Percentiles rank a stretch among this genome's conserved stretches.
These are phyloP conservation scores for Eulemur coronatus DNA, from an alignment of 2,797 vertebrate genomes.

Conservation along the genomic window DNA sequence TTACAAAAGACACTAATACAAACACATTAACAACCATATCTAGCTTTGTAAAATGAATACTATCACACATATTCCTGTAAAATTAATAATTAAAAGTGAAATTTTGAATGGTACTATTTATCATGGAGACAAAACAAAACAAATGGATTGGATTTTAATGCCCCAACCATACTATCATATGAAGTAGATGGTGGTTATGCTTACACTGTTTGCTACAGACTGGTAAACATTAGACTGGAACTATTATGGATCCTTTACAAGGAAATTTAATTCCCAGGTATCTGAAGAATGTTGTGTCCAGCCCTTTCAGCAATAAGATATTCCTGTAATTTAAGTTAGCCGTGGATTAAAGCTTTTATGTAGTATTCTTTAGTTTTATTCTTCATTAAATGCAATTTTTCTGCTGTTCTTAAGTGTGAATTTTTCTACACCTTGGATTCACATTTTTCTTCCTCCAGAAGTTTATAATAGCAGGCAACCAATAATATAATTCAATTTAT, in stretches of 20 bases:
- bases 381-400: slow-evolving; percentile 45
- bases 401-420: not conserved
- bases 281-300: not conserved
- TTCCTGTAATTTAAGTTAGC: not conserved
- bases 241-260: not conserved
- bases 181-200: not conserved
- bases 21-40: slow-evolving; percentile 1
- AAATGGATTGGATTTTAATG: slow-evolving; percentile 15
- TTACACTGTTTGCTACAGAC: not conserved
- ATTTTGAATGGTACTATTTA: not conserved
- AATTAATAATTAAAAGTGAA: slow-evolving; percentile 50
- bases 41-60: slow-evolving; percentile 36
- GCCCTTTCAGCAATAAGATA: not conserved
- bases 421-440: not conserved
- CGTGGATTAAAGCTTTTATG: not conserved
- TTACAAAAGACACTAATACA: slow-evolving; percentile 37
- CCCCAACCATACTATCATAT: not conserved
- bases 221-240: not conserved
- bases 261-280: not conserved
- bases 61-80: not conserved
- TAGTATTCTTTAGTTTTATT: not conserved
- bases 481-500: not conserved
- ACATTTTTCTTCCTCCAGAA: slow-evolving; percentile 44
- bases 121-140: slow-evolving; percentile 34
- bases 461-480: not conserved